These are phyloP conservation scores for Drosophila albomicans DNA, from an alignment of 1,140 invertebrate genomes.

Conservation along the genomic window DNA sequence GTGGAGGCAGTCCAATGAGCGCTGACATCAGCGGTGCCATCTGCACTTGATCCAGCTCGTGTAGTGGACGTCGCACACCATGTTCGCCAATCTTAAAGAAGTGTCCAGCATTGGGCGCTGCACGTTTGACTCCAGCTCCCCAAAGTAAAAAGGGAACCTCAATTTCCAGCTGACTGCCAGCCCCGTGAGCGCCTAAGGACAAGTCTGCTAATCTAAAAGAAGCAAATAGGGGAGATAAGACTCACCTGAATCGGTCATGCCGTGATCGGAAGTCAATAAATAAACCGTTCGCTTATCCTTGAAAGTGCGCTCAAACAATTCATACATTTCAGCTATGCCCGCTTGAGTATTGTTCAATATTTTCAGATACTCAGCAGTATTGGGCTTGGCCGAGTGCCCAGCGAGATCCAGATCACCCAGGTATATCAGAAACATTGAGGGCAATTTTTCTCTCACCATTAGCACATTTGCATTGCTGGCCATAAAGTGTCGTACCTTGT, in stretches of 20 bases:
- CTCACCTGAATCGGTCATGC: conserved; percentile 97
- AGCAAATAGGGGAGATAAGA: not conserved
- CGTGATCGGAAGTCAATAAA: conserved; percentile 98
- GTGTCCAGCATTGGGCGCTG: not conserved
- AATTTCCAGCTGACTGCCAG: conserved; percentile 94
- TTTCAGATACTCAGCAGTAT: conserved; percentile 92
- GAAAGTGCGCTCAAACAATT: conserved; percentile 90
- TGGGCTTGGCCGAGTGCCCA: conserved; percentile 95
- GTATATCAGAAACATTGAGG: conserved; percentile 96
- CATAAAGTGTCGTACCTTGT: conserved; percentile 91
- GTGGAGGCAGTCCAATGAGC: conserved; percentile 93
- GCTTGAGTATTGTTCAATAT: conserved; percentile 92
- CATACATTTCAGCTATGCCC: conserved; percentile 89
- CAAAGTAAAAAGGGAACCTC: conserved; percentile 96
- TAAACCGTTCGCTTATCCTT: conserved; percentile 93
- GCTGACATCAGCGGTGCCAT: conserved; percentile 94
- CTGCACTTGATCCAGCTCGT: conserved; percentile 94
- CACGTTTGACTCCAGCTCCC: conserved; percentile 92
- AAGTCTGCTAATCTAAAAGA: not conserved
- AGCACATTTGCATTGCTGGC: conserved; percentile 73
- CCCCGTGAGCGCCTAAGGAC: conserved; percentile 91
- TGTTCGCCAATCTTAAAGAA: not conserved
- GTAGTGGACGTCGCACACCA: conserved; percentile 48
- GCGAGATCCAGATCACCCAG: conserved; percentile 96
- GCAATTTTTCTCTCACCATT: conserved; percentile 85